Base-by-base conservation (phyloP, 2,797 vertebrate genomes). In the Erpetoichthys calabaricus region DNA sequence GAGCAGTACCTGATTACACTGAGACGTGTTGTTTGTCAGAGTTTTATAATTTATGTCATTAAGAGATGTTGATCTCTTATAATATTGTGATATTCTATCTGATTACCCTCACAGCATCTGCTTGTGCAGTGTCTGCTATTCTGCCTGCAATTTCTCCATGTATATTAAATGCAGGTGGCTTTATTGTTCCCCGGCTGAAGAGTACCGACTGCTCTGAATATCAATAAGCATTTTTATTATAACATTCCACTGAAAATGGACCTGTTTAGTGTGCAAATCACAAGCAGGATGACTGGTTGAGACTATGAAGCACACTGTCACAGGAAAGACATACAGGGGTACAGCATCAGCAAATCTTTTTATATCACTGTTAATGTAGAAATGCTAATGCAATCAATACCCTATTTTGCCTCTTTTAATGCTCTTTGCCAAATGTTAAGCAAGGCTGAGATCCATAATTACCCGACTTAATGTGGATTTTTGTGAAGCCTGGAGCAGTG, bases 191-290 rank as follows among this genome's bases (percentile, higher is more conserved):
- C 75, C 73, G 75, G 74, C 74, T 81, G 65, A 70, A 77, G 77
- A 76, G 65, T 74, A 75, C 76, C 78, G 74, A 75, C 80, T 80
- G 74, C 70, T 78, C 78, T 81, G 89, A 91, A 92, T 92, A 85
- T 84, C 87, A 91, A 91, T 88, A 81, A 76, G 76, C 69, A 84
- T 87, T 89, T 90, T 87, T 89, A 84, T 84, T 80, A 88, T 91
- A 90, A 88, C 83, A 73, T 87, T 75, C 70, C 73, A 80, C 79
- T 62, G 57, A 80, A 84, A 84, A 73, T 72, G 77, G 71, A 75
- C 67, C 68, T 69, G 73, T 78, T 85, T 75, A 77, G 70, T 65
- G 76, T 76, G 74, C 79, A 84, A 86, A 87, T 84, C 79, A 84
- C 77, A 80, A 71, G 74, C 72, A 76, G 74, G 76, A 68, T 75